phyloP scores from a whole-genome alignment of 2,113 vertebrate species.

The Geothlypis trichas region DNA sequence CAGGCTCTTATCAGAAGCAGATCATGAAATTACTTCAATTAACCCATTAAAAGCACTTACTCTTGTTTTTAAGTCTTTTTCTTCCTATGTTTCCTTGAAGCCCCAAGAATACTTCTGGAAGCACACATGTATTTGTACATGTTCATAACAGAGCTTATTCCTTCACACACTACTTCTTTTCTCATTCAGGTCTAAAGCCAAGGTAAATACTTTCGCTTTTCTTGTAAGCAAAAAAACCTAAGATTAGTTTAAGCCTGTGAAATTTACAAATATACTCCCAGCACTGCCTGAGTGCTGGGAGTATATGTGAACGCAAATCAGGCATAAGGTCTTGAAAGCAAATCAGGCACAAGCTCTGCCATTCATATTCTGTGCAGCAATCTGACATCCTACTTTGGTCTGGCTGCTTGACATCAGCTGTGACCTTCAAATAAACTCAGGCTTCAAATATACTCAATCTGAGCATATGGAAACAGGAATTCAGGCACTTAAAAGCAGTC shows the following conservation, averaged over 20 bases:
- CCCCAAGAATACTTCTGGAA: neutral
- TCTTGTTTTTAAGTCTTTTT: neutral
- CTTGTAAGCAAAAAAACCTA: neutral
- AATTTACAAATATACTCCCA: neutral
- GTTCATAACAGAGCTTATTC: neutral
- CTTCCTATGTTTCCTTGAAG: rapidly evolving
- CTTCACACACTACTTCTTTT: neutral
- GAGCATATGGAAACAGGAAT: neutral
- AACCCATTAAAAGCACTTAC: neutral
- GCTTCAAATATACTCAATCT: neutral
- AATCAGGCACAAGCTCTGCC: neutral
- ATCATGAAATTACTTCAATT: neutral
- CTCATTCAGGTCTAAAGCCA: neutral
- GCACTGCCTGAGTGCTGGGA: neutral
- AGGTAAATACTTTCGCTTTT: neutral
- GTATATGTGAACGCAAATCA: neutral
- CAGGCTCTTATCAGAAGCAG: neutral
- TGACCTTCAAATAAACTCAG: neutral
- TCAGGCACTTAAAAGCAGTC: neutral
- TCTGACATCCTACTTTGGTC: neutral
- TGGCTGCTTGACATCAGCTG: neutral
- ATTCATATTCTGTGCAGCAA: neutral
- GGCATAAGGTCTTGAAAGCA: neutral
- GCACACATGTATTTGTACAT: rapidly evolving
- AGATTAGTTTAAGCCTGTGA: neutral